Evolutionary conservation across 2,797 vertebrate genomes (phyloP).

Genomic region (Scolopax bukidnonensis): DNA sequence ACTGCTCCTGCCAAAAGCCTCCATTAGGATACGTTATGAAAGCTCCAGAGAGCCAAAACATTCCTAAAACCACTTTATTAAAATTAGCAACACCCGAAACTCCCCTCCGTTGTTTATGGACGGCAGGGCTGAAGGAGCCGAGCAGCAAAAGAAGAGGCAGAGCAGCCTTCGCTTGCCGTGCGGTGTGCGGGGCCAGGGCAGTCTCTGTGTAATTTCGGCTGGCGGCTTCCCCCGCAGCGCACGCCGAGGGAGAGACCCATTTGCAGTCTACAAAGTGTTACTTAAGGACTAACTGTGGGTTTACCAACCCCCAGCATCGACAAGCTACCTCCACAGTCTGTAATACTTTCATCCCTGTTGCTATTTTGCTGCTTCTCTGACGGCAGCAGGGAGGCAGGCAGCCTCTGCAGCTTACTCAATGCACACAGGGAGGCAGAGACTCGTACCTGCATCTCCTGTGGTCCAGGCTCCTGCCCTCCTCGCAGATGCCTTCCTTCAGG

Average conservation of each 20-base stretch:
- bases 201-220: fast-evolving
- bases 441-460: neutral
- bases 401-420: neutral
- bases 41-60: constrained; percentile 17
- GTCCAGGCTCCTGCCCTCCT: neutral
- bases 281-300: neutral
- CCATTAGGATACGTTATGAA: constrained; percentile 7
- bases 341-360: neutral
- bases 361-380: neutral
- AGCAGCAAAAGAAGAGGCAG: neutral
- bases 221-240: neutral
- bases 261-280: neutral
- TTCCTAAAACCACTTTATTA: constrained; percentile 10
- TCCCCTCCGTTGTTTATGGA: neutral
- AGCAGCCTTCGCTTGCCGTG: neutral
- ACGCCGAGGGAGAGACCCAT: fast-evolving
- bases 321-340: neutral
- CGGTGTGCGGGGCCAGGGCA: fast-evolving
- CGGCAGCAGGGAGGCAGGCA: neutral
- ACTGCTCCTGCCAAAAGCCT: constrained; percentile 35
- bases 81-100: neutral
- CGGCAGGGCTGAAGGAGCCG: neutral
- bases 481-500: neutral
- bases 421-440: neutral
- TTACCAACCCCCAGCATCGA: neutral